Base-by-base conservation (phyloP, 2,113 vertebrate genomes). In the Brachionichthys hirsutus region DNA sequence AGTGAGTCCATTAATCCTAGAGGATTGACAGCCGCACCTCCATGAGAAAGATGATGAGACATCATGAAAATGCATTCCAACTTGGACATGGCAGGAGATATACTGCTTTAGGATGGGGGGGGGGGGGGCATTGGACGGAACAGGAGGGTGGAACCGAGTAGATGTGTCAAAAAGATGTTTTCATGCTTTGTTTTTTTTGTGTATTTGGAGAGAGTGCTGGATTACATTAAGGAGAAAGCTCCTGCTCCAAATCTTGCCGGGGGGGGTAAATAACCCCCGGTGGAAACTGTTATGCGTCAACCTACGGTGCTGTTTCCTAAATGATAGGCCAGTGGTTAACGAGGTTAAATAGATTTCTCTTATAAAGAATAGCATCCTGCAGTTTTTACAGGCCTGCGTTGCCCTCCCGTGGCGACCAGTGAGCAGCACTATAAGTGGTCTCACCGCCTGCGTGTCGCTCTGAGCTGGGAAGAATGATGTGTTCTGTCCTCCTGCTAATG, bases 401-500 rank as follows among this genome's bases (percentile, higher is more conserved):
- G 83, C 84, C 87, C 71, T 64, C 78, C 78, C 81, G 78, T 87
- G 88, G 88, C 0, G 52, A 82, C 34, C 51, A 50, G 16, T 11
- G 45, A 71, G 48, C 19, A 8, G 65, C 70, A 55, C 81, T 55
- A 38, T 51, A 47, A 75, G 53, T 14, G 7, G 22, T 44, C 46
- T 53, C 54, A 58, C 72, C 79, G 85, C 84, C 76, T 87, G 82
- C 53, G 70, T 83, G 78, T 61, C 56, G 71, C 84, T 86, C 75
- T 14, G 15, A 84, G 70, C 67, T 63, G 70, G 70, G 77, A 77
- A 73, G 55, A 87, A 59, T 51, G 53, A 82, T 70, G 85, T 81
- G 79, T 80, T 79, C 74, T 68, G 75, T 64, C 58, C 70, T 67
- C 55, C 42, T 72, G 67, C 72, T 86, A 83, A 84, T 84, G 73